phyloP scores from a whole-genome alignment of 2,113 vertebrate genomes.

The Carassius carassius region DNA sequence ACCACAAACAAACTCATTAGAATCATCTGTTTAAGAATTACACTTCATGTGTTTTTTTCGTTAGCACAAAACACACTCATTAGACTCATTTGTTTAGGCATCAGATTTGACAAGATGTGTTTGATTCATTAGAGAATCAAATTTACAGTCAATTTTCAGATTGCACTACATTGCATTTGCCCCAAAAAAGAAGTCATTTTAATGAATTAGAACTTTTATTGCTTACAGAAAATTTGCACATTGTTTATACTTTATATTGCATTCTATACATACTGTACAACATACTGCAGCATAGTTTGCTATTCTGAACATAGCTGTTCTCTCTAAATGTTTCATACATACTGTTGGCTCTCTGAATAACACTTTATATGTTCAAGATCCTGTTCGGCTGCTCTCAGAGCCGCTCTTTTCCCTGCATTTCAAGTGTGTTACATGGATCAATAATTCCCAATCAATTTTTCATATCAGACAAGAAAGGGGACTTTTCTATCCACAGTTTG shows the following conservation, averaged over 20 bases:
- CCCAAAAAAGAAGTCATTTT: too few species aligned
- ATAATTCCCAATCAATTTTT: slow-evolving; percentile 52
- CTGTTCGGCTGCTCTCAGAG: slow-evolving; percentile 46
- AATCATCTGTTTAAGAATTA: too few species aligned
- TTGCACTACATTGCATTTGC: too few species aligned
- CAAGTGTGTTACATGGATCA: slow-evolving; percentile 34
- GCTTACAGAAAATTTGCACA: neutral
- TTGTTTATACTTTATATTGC: neutral
- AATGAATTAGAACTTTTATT: too few species aligned
- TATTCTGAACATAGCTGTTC: neutral
- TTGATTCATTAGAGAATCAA: neutral
- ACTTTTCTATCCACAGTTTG: slow-evolving; percentile 39
- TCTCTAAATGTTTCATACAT: slow-evolving; percentile 8
- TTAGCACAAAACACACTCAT: neutral
- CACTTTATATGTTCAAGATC: slow-evolving; percentile 43
- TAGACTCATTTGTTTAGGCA: neutral
- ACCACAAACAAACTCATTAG: too few species aligned
- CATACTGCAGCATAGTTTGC: neutral
- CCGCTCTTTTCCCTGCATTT: neutral
- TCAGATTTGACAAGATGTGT: neutral
- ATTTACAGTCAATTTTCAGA: neutral
- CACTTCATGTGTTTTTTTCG: neutral
- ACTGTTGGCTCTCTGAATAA: neutral
- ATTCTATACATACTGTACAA: neutral
- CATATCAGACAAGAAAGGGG: slow-evolving; percentile 45